phyloP scores from a whole-genome alignment of 1,140 invertebrate genomes.

The Anoplolepis gracilipes region DNA sequence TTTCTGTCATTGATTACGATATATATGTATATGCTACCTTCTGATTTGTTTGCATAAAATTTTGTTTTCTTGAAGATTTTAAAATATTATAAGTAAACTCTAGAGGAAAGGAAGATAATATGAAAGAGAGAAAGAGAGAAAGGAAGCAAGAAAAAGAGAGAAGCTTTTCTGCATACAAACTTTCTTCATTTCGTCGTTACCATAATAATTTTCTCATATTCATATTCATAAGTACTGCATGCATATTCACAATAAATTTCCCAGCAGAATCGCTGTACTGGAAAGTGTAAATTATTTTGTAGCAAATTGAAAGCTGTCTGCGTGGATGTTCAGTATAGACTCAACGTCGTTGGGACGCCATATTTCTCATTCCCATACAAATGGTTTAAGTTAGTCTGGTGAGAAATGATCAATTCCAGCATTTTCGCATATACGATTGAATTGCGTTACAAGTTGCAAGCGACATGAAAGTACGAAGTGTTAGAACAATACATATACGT shows the following conservation, averaged over 20 bases:
- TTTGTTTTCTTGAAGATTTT: not conserved
- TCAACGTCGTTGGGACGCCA: not conserved
- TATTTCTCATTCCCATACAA: conserved; percentile 22
- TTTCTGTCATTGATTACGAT: not conserved
- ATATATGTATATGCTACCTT: not conserved
- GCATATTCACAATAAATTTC: conserved; percentile 75
- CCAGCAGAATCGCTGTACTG: conserved; percentile 26
- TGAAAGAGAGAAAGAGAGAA: not conserved
- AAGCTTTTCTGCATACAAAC: conserved; percentile 31
- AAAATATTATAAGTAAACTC: not conserved
- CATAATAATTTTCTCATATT: conserved; percentile 72
- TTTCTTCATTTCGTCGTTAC: conserved; percentile 57
- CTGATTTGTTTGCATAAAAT: not conserved
- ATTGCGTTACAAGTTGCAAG: not conserved
- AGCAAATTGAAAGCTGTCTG: conserved; percentile 70
- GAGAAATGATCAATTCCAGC: conserved; percentile 54
- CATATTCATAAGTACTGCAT: conserved; percentile 74
- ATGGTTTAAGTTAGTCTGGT: conserved; percentile 47
- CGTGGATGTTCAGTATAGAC: not conserved
- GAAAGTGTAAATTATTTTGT: conserved; percentile 73
- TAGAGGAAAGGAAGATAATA: not conserved
- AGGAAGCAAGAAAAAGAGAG: not conserved
- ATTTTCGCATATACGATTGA: conserved; percentile 7
- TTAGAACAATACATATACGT: too few species aligned
- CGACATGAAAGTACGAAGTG: not conserved